phyloP scores from a whole-genome alignment of 1,140 invertebrate genomes.

The Brachionus rubens region DNA sequence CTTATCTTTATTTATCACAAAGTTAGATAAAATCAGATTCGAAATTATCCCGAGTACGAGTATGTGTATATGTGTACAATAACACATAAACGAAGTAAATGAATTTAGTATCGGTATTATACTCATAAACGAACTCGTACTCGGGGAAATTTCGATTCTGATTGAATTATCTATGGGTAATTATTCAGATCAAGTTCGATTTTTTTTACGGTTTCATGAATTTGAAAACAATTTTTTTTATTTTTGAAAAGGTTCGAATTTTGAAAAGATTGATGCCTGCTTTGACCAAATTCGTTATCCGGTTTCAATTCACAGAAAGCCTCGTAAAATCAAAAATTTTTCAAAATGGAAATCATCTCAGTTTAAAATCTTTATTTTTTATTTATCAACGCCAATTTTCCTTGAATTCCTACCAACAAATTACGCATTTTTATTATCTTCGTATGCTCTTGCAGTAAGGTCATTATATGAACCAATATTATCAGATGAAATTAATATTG shows the following conservation, averaged over 20 bases:
- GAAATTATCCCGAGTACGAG: no score
- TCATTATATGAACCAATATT: neutral
- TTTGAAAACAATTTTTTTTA: no score
- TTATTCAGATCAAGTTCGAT: no score
- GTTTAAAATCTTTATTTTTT: neutral
- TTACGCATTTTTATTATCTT: neutral
- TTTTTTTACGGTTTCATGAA: no score
- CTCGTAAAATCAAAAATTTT: neutral
- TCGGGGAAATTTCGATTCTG: no score
- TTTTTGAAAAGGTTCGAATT: no score
- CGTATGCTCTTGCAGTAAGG: neutral
- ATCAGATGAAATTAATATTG: neutral
- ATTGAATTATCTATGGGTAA: no score
- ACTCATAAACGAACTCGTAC: no score
- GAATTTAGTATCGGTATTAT: no score
- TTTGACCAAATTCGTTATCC: neutral
- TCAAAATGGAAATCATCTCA: neutral
- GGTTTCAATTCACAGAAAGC: neutral
- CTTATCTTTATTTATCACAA: neutral
- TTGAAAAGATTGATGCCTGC: neutral
- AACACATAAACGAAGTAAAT: no score
- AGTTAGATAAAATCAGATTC: neutral
- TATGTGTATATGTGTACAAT: no score
- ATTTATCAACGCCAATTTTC: neutral
- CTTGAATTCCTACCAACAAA: neutral